Base-by-base conservation (phyloP, 2,113 vertebrate species). In the Arenaria interpres region DNA sequence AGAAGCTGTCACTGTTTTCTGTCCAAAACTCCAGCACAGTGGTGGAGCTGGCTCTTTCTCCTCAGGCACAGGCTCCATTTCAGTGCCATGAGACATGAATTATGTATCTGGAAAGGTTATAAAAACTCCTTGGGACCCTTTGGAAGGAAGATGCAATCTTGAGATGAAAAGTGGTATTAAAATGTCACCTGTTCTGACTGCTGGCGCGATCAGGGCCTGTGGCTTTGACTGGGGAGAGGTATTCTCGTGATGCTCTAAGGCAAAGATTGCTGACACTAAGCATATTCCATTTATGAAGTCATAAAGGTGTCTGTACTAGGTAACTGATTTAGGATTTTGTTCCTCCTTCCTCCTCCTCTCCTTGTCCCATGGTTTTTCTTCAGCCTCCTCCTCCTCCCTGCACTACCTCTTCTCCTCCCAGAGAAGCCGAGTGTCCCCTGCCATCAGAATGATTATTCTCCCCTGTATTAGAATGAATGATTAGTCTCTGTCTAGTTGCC, bases 261-360 rank as follows among this genome's bases (percentile, higher is more conserved):
- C 74, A 90, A 85, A 95, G 64, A 88, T 39, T 96, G 90, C 93
- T 35, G 73, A 94, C 77, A 82, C 53, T 83, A 91, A 90, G 84
- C 63, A 91, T 93, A 93, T 95, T 94, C 81, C 74, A 88, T 92
- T 89, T 94, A 93, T 82, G 89, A 95, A 95, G 62, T 81, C 76
- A 93, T 97, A 96, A 97, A 97, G 37, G 53, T 95, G 90, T 94
- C 93, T 82, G 74, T 68, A 73, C 25, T 43, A 45, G 46, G 39
- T 90, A 93, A 96, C 43, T 94, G 95, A 96, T 96, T 91, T 88
- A 96, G 60, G 64, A 81, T 90, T 96, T 96, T 93, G 89, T 92
- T 89, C 64, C 46, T 81, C 41, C 48, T 62, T 90, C 51, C n/a
- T 91, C 39, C 76, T 78, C n/a, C 57, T 89, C 68, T 79, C 32